Base-by-base conservation (phyloP, 2,113 vertebrate genomes). In the Hassar affinis region DNA sequence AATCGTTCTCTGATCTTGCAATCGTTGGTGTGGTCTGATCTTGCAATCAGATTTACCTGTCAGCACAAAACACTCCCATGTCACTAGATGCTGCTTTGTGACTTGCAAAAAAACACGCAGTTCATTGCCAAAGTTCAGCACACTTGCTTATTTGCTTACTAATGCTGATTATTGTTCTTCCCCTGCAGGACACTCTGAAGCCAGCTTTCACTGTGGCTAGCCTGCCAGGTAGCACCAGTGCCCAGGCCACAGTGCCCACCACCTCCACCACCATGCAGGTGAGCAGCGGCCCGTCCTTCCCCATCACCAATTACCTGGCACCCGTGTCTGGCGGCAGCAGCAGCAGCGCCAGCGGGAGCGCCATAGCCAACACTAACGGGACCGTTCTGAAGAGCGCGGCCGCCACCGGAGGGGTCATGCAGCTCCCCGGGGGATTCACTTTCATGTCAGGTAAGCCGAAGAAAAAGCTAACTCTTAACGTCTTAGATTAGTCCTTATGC, bases 241-340 rank as follows among this genome's bases (percentile, higher is more conserved):
- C 95, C 82, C 93, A 96, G 90, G 95, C 96, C 76, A 96, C 97
- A 0, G 96, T 95, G 5, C 95, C 97, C 75, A 97, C 97, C 94
- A 97, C 97, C 85, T 97, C 97, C 82, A 97, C 97, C 90, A 97
- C 96, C 92, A 97, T 99, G 97, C 98, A 99, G 95, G 96, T 96
- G 92, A 98, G 95, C 96, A 98, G 96, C 0, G 96, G 97, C 54
- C 91, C 95, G 12, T 96, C 96, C 18, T 99, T 98, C 88, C 98
- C 98, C 90, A 98, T 99, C 95, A 99, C 97, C 89, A 99, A 97
- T 94, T 99, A 99, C 95, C 93, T 99, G 95, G 96, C 97, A 1
- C 96, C 97, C 3, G 95, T 95, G 86, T 97, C 97, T 80, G 96
- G 94, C 92, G 96, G 94, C 92, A 95, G 94, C 80, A 90, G 93